phyloP scores from a whole-genome alignment of 2,888 invertebrate species.

The Pimpla rufipes region DNA sequence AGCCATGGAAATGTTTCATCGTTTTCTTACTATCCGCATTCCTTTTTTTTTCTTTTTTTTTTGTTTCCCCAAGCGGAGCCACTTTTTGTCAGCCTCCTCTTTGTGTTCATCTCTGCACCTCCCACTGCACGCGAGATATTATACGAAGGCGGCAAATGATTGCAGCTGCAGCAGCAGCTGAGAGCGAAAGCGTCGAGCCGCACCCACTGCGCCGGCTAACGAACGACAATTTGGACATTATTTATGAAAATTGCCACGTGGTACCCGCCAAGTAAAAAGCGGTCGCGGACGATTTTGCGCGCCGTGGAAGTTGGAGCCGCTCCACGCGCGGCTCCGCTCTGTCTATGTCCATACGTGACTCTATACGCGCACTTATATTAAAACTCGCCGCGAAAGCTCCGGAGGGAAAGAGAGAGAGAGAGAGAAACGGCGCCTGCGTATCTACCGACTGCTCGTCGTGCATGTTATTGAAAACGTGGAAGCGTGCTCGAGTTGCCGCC shows the following conservation, averaged over 20 bases:
- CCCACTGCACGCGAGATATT: conserved; percentile 4
- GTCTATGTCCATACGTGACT: conserved; percentile 33
- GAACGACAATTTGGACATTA: conserved; percentile 21
- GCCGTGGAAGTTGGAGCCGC: conserved; percentile 8
- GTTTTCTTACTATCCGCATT: not conserved
- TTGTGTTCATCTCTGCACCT: not conserved
- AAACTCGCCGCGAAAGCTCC: not conserved
- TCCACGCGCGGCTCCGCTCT: conserved; percentile 13
- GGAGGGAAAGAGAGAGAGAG: not conserved
- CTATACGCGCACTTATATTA: conserved; percentile 14
- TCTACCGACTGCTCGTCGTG: not conserved
- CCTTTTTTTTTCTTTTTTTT: not conserved
- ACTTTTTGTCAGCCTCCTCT: not conserved
- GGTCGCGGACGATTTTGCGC: conserved; percentile 2
- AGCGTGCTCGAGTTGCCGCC: conserved; percentile 15
- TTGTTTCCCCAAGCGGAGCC: no score
- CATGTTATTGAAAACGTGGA: conserved; percentile 41
- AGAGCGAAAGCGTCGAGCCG: not conserved
- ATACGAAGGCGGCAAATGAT: not conserved
- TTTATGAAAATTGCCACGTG: conserved; percentile 29
- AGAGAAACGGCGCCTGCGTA: not conserved
- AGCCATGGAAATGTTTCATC: conserved; percentile 12
- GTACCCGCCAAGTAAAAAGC: conserved; percentile 5
- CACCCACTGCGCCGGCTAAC: not conserved
- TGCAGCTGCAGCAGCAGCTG: not conserved